phyloP scores from a whole-genome alignment of 2,888 invertebrate genomes.

The Rhamnusium bicolor region DNA sequence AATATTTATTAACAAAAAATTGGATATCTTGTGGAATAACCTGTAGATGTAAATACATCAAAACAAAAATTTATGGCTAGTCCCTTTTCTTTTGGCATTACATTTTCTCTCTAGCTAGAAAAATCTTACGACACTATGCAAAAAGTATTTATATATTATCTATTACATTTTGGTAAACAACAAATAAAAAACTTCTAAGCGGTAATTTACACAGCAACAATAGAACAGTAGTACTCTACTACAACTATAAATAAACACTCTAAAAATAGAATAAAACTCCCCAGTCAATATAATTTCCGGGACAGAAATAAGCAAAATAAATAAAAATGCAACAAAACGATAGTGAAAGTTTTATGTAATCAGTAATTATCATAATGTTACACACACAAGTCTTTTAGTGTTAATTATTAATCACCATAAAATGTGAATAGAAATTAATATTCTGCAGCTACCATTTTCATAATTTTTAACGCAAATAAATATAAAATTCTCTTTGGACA shows the following conservation, averaged over 20 bases:
- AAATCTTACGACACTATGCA: too few relatives aligned
- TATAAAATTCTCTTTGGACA: not conserved
- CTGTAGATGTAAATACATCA: too few relatives aligned
- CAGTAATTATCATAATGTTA: not conserved
- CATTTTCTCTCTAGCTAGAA: too few relatives aligned
- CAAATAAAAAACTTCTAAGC: not conserved
- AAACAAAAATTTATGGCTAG: too few relatives aligned
- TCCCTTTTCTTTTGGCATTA: too few relatives aligned
- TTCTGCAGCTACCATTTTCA: not conserved
- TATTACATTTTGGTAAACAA: too few relatives aligned
- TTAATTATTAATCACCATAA: conserved; percentile 4
- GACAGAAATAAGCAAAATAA: conserved; percentile 5
- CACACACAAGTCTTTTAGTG: not conserved
- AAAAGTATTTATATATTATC: too few relatives aligned
- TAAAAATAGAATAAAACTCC: not conserved
- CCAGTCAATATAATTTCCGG: not conserved
- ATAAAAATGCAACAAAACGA: conserved; percentile 6
- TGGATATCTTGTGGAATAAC: too few relatives aligned
- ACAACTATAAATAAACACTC: conserved; percentile 6
- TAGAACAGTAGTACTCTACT: conserved; percentile 1
- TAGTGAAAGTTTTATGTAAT: not conserved
- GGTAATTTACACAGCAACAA: not conserved
- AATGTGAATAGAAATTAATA: not conserved
- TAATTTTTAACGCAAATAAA: not conserved
- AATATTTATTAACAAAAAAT: too few relatives aligned